Percentiles rank a stretch among this genome's conserved stretches.
These are phyloP conservation scores for Peromyscus californicus DNA, from an alignment of 2,113 vertebrate species.

Conservation along the genomic window DNA sequence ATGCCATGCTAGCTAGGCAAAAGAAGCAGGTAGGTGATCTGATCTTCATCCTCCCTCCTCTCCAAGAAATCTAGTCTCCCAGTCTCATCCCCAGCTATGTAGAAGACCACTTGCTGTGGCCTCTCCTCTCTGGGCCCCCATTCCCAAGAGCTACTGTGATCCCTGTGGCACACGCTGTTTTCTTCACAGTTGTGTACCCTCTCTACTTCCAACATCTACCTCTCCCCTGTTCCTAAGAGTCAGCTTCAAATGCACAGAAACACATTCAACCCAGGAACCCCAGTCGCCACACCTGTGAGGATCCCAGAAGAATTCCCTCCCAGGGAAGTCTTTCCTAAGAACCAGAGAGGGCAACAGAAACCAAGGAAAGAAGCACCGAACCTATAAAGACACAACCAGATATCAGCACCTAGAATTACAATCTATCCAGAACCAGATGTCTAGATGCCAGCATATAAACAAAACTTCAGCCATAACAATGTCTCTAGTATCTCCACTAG, in stretches of 20 bases:
- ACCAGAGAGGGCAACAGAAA: background rate
- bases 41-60: background rate
- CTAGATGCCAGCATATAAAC: background rate
- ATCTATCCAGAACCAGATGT: background rate
- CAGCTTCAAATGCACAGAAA: background rate
- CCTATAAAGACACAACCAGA: background rate
- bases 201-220: background rate
- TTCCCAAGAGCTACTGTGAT: background rate
- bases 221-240: background rate
- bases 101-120: background rate
- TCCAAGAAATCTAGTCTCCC: background rate
- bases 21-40: background rate
- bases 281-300: background rate
- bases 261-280: background rate
- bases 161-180: background rate
- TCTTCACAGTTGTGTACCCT: background rate
- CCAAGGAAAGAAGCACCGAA: background rate
- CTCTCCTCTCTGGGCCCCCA: background rate
- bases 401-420: background rate
- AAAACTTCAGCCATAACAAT: background rate
- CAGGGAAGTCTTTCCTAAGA: background rate
- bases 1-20: background rate
- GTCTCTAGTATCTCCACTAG: background rate
- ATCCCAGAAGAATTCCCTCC: background rate
- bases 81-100: background rate